Percentiles rank a stretch among this genome's conserved stretches.
These are phyloP conservation scores for Carassius auratus DNA, from an alignment of 2,113 vertebrate genomes.

Conservation along the genomic window DNA sequence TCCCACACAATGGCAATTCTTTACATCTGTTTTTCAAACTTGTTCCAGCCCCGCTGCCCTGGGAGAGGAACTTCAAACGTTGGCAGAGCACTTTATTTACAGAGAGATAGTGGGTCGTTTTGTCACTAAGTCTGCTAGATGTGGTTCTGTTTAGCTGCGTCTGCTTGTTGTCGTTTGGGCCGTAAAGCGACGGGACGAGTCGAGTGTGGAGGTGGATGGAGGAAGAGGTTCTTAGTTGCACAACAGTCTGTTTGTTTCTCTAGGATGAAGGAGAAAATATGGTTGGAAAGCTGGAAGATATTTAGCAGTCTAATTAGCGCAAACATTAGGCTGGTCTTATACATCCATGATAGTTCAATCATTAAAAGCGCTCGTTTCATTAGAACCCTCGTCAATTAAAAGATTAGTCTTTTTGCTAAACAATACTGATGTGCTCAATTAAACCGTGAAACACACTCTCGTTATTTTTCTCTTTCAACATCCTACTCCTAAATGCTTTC, in stretches of 20 bases:
- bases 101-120: conserved; percentile 37
- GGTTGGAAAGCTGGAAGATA: conserved; percentile 38
- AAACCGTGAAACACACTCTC: conserved; percentile 25
- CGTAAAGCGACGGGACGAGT: neutral
- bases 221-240: conserved; percentile 7
- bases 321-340: conserved; percentile 29
- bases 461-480: conserved; percentile 47
- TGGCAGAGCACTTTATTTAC: conserved; percentile 45
- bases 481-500: conserved; percentile 6
- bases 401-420: neutral
- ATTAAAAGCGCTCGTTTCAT: neutral
- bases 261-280: neutral
- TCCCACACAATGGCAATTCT: conserved; percentile 2
- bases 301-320: conserved; percentile 27
- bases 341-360: neutral
- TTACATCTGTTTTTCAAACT: conserved; percentile 39
- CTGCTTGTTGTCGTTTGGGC: conserved; percentile 28
- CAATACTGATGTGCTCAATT: neutral
- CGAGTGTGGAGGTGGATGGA: neutral
- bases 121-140: conserved; percentile 15
- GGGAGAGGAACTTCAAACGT: conserved; percentile 40
- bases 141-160: conserved; percentile 47
- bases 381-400: neutral
- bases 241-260: conserved; percentile 23
- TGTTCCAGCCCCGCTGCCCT: conserved; percentile 35